Conservation (phyloP, 2,888 invertebrate genomes). For the Zaprionus bogoriensis region DNA sequence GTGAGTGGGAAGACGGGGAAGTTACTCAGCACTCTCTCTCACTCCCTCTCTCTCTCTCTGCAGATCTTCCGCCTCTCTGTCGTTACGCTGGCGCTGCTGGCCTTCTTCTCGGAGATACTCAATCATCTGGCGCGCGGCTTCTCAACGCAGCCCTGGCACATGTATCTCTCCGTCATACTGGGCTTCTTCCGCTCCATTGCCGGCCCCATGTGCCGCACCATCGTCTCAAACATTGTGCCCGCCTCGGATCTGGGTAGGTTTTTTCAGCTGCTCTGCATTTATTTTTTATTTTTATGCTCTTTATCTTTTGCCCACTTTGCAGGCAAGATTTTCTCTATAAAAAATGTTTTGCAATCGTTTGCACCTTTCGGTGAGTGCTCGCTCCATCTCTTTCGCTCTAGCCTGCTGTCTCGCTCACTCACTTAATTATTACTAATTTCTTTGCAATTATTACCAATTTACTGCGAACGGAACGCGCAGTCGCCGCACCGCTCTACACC, state of each 20-base stretch:
- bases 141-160: constrained; percentile 78
- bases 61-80: constrained; percentile 79
- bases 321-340: constrained; percentile 88
- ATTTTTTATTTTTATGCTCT: not conserved
- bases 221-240: constrained; percentile 81
- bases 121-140: constrained; percentile 75
- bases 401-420: not conserved
- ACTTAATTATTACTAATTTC: constrained; percentile 27
- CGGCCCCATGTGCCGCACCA: constrained; percentile 81
- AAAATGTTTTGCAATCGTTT: constrained; percentile 86
- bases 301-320: constrained; percentile 20
- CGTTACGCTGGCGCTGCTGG: constrained; percentile 75
- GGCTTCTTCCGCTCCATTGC: constrained; percentile 77
- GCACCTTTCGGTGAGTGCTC: constrained; percentile 83
- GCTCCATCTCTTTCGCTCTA: not conserved
- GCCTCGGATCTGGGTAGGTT: constrained; percentile 81
- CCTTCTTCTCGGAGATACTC: constrained; percentile 72
- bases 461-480: constrained; percentile 9
- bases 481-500: constrained; percentile 86
- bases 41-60: no score
- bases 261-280: not conserved
- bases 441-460: not conserved
- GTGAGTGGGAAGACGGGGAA: constrained; percentile 54
- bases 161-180: constrained; percentile 72
- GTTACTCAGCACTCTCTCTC: no score